Percentiles rank a stretch among this genome's conserved stretches.
phyloP scores from a whole-genome alignment of 2,888 invertebrate genomes.

The Malachius bipustulatus region DNA sequence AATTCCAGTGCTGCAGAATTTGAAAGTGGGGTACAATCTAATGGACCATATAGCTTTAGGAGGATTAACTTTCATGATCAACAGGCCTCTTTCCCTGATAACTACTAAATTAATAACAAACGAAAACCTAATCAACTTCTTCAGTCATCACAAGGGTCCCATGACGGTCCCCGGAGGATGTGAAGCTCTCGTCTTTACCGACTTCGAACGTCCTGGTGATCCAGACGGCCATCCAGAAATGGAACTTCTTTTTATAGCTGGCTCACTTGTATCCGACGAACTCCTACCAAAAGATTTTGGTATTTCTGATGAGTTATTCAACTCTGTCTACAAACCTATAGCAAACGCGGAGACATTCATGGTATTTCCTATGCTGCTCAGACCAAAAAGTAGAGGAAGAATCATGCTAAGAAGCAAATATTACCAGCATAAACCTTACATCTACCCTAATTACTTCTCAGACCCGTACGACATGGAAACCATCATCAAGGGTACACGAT shows the following conservation, averaged over 20 bases:
- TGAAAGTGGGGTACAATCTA: conserved; percentile 42
- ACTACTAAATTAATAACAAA: conserved; percentile 27
- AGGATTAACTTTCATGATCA: conserved; percentile 54
- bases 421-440: conserved; percentile 45
- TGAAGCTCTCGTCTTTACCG: conserved; percentile 54
- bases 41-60: conserved; percentile 49
- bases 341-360: conserved; percentile 36
- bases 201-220: conserved; percentile 45
- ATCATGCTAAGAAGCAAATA: conserved; percentile 43
- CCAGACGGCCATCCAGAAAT: conserved; percentile 53
- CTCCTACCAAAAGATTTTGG: conserved; percentile 37
- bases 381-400: conserved; percentile 48
- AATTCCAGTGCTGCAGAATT: conserved; percentile 39
- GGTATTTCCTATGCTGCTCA: conserved; percentile 43
- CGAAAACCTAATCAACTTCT: conserved; percentile 26
- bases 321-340: conserved; percentile 32
- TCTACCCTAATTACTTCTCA: conserved; percentile 51
- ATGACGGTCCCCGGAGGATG: conserved; percentile 50
- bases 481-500: conserved; percentile 51
- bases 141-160: conserved; percentile 37
- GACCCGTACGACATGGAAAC: conserved; percentile 49
- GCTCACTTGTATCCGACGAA: conserved; percentile 48
- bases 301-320: conserved; percentile 32
- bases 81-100: conserved; percentile 38
- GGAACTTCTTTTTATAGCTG: conserved; percentile 51